A percentile compares a stretch with the other conserved stretches of the same genome.
phyloP scores from a whole-genome alignment of 2,797 vertebrate species.

The Taenioides sp. region DNA sequence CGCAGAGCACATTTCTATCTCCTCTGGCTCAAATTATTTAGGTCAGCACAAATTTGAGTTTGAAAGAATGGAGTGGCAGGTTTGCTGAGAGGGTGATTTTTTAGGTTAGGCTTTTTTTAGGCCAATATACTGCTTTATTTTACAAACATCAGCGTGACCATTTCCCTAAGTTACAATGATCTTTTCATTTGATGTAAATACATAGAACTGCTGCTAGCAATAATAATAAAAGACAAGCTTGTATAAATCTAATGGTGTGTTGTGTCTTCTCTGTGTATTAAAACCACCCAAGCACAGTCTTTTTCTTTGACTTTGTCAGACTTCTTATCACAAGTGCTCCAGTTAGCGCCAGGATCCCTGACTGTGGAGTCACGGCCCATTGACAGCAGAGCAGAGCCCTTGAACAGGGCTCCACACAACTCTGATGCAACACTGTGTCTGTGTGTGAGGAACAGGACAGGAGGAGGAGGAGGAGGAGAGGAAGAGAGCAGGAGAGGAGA shows the following conservation, averaged over 20 bases:
- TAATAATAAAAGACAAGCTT: background rate
- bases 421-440: slow-evolving; percentile 55
- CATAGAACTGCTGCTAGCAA: background rate
- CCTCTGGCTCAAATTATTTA: background rate
- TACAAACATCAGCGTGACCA: too few species aligned
- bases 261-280: background rate
- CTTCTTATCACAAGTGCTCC: slow-evolving; percentile 34
- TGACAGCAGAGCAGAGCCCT: slow-evolving; percentile 46
- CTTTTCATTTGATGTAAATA: background rate
- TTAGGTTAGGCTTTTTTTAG: background rate
- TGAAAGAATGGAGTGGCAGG: background rate
- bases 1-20: too few species aligned
- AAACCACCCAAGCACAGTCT: slow-evolving; percentile 6
- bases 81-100: background rate
- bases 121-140: background rate
- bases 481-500: background rate
- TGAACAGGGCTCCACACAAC: slow-evolving; percentile 54
- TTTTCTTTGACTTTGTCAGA: slow-evolving; percentile 22
- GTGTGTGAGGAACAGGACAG: slow-evolving; percentile 7
- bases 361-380: slow-evolving; percentile 51
- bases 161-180: background rate
- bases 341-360: slow-evolving; percentile 37
- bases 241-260: background rate
- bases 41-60: background rate
- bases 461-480: background rate